A percentile compares a stretch with the other conserved stretches of the same genome.
Evolutionary conservation across 2,888 invertebrate genomes (phyloP).

Genomic region (Balanococcus diminutus): DNA sequence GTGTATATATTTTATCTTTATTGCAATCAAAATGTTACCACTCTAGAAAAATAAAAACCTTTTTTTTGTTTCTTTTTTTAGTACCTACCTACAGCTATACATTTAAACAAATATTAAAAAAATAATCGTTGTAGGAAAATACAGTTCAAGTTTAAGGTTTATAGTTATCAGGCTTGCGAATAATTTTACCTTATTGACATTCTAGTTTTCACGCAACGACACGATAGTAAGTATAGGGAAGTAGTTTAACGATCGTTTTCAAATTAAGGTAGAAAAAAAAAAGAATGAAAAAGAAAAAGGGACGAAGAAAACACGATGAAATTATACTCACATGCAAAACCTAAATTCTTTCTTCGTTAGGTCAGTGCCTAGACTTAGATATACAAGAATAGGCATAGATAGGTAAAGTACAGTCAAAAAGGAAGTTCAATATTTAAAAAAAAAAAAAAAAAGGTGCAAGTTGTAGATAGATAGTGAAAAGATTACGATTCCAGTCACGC

Average conservation of each 20-base stretch:
- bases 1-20: not conserved
- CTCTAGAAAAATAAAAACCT: not conserved
- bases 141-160: constrained; percentile 4
- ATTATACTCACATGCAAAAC: constrained; percentile 1
- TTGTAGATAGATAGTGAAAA: not conserved
- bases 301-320: not conserved
- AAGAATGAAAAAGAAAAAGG: not conserved
- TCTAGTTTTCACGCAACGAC: constrained; percentile 10
- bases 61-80: not conserved
- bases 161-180: not conserved
- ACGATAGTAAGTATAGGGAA: not conserved
- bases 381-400: not conserved
- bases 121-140: not conserved
- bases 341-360: not conserved
- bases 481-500: constrained; percentile 19
- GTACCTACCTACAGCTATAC: not conserved
- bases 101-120: not conserved
- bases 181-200: constrained; percentile 35
- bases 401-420: not conserved
- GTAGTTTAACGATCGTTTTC: constrained; percentile 24
- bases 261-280: not conserved
- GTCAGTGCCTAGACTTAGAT: not conserved
- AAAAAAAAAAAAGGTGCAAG: not conserved
- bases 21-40: not conserved
- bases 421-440: not conserved